Base-by-base conservation (phyloP, 2,888 invertebrate genomes). In the Sipha maydis region DNA sequence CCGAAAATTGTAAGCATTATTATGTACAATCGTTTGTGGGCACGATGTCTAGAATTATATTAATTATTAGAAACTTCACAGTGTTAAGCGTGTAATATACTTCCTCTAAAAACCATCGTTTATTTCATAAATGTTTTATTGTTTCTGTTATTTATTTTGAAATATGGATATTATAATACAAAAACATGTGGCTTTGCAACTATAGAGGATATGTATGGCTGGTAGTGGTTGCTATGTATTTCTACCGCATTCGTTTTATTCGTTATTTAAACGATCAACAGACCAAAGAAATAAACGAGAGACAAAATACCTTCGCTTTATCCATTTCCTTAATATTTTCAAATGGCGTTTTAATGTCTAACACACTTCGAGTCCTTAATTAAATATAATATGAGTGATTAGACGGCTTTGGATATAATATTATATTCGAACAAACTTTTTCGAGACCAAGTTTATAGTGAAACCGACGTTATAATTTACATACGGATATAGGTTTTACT, bases 321-420 rank as follows among this genome's bases (percentile, higher is more conserved):
- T 56, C 76, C 61, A 85, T 85, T 84, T 34, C 76, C 61, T 85
- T 85, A 77, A 76, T 85, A 77, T 28, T 77, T 41, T 84, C 61
- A 85, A 85, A 85, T 77, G 61, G 67, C 31, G n/a, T 77, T 85
- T 85, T 85, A 85, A 85, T 85, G 85, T 75, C 41, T 67, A 28
- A 38, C 28, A 9, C 56, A 2, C 83, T 3, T n/a, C n/a, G 41
- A 41, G 67, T 28, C 61, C 31, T 67, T 76, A 76, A 84, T 84
- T 84, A 84, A 84, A 48, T 76, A 76, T 0, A 48, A 73, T n/a
- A 41, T n/a, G 73, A 73, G 73, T 73, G 19, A 73, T 34, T 34
- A 17, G 75, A 75, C n/a, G 82, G 28, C 82, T 41, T 25, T 28
- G 67, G 3, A 48, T 48, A 48, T 48, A 34, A 80, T 67, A 80